Conservation (phyloP, 2,888 invertebrate genomes). For the Hybos culiciformis region DNA sequence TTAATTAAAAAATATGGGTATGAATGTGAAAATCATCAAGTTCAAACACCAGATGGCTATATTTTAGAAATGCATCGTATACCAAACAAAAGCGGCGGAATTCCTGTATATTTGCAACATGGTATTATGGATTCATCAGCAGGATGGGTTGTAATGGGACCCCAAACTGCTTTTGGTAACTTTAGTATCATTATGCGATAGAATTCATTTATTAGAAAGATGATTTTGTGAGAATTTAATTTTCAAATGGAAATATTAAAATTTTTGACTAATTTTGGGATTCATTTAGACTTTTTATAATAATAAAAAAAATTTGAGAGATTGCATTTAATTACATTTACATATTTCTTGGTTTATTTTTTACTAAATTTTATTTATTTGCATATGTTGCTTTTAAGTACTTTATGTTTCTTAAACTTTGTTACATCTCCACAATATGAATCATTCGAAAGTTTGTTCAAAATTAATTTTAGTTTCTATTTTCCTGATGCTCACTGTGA, state of each 20-base stretch:
- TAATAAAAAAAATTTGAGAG: too few species aligned
- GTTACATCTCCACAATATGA: too few species aligned
- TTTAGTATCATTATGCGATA: slow-evolving; percentile 13
- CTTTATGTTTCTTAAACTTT: too few species aligned
- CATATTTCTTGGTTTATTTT: neutral
- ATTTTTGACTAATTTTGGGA: too few species aligned
- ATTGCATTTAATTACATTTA: too few species aligned
- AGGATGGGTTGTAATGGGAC: slow-evolving; percentile 60
- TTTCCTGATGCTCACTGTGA: too few species aligned
- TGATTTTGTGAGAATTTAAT: too few species aligned
- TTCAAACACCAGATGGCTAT: slow-evolving; percentile 64
- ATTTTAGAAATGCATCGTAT: slow-evolving; percentile 63
- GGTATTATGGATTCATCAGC: slow-evolving; percentile 61
- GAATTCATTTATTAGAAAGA: neutral
- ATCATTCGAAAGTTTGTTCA: too few species aligned
- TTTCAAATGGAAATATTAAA: too few species aligned
- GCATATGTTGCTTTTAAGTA: too few species aligned
- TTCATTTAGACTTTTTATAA: neutral
- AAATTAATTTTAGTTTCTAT: too few species aligned
- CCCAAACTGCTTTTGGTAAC: slow-evolving; percentile 41
- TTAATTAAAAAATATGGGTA: slow-evolving; percentile 49
- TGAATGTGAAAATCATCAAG: slow-evolving; percentile 46
- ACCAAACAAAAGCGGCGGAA: slow-evolving; percentile 37
- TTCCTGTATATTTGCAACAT: slow-evolving; percentile 50
- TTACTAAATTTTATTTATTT: neutral